Base-by-base conservation (phyloP, 2,797 vertebrate genomes). In the Periophthalmus magnuspinnatus region DNA sequence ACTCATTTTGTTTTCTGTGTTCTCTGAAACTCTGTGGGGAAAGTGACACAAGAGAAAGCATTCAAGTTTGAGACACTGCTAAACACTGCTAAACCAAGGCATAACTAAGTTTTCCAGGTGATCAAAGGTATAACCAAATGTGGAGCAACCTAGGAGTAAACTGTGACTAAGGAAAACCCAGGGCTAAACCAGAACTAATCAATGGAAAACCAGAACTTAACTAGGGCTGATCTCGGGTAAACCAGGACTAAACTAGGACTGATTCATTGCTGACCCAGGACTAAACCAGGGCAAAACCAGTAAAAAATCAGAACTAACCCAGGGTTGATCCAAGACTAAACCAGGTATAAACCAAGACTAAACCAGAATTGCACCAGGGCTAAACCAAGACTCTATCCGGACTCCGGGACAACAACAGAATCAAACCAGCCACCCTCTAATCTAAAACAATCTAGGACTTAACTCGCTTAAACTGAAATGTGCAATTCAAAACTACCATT, bases 1-100 rank as follows among this genome's bases (percentile, higher is more conserved):
- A 14, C 94, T 96, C 97, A 99, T 99, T 88, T 96, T 98, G 91
- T 99, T 99, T 71, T 97, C 95, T 0, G 73, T 87, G 65, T 89
- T 92, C 79, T 93, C 90, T 16, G 97, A 95, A 73, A 98, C 95
- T 88, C 97, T 99, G 83, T 52, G 67, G 70, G 78, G 76, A 74
- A n/a, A 83, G 6, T 3, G 21, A 55, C 6, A 45, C 56, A 19
- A 47, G 48, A 64, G 47, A 5, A 3, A 6, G 33, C 48, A 36
- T 16, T 5, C 16, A 38, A 38, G 34, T 41, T 36, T 16, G 21
- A 24, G 17, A 10, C 45, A 4, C 34, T 38, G 10, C 41, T 41
- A 11, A 21, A 21, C n/a, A 50, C 19, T 50, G 8, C 54, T 28
- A 56, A 56, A 56, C 22, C 22, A 28, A 56, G 1, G 7, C 7